A percentile compares a stretch with the other conserved stretches of the same genome.
Evolutionary conservation across 1,140 invertebrate species (phyloP).

Genomic region (Latrodectus geometricus): DNA sequence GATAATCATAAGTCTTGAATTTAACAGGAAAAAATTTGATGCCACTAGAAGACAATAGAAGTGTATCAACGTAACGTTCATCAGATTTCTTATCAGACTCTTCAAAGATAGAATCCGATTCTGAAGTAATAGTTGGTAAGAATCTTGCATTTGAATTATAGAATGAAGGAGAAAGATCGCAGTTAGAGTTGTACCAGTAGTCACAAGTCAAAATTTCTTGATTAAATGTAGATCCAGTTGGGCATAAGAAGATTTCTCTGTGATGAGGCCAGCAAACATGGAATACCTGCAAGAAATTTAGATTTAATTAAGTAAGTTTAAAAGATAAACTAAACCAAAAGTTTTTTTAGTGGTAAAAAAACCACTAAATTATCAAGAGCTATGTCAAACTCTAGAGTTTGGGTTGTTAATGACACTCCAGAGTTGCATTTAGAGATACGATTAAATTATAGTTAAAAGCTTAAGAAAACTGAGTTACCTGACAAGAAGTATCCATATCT

Average conservation of each 20-base stretch:
- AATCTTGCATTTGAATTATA: neutral
- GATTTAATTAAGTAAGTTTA: too few species aligned
- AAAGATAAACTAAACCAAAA: too few species aligned
- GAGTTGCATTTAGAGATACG: too few species aligned
- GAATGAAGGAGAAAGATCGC: neutral
- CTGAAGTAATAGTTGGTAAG: neutral
- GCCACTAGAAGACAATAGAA: neutral
- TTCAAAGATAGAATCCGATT: neutral
- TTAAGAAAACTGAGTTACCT: slow-evolving; percentile 56
- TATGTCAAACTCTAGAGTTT: too few species aligned
- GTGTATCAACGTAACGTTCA: neutral
- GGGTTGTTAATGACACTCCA: too few species aligned
- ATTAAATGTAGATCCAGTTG: slow-evolving; percentile 88
- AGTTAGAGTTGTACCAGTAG: slow-evolving; percentile 54
- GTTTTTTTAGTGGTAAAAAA: too few species aligned
- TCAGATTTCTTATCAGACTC: neutral
- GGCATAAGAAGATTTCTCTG: slow-evolving; percentile 85
- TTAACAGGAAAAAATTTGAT: neutral
- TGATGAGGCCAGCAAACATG: slow-evolving; percentile 74
- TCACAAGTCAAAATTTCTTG: slow-evolving; percentile 69
- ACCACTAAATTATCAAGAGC: too few species aligned
- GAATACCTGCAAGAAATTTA: slow-evolving; percentile 38
- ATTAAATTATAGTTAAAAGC: too few species aligned
- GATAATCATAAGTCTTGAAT: neutral
- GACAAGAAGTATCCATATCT: slow-evolving; percentile 64